Base-by-base conservation (phyloP, 2,888 invertebrate genomes). In the Yponomeuta plumbellus region DNA sequence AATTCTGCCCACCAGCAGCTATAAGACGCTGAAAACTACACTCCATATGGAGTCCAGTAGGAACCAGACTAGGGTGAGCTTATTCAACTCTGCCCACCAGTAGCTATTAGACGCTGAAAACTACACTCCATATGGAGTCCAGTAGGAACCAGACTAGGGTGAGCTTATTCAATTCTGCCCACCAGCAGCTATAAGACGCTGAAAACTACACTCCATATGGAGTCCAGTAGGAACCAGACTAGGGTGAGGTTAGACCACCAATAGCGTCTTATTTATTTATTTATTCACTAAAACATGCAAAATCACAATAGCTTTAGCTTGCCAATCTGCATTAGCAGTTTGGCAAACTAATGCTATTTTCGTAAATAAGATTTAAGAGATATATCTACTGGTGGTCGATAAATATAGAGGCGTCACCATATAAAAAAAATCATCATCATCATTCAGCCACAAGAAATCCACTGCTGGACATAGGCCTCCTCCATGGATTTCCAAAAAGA, bases 1-100 rank as follows among this genome's bases (percentile, higher is more conserved):
- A 5, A 95, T 97, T 39, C 85, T 97, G 21, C 96, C 96, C 0
- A 91, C 93, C 1, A 91, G 94, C 59, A 91, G 95, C 68, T 93
- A 94, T 69, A 94, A 95, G 73, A 94, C 94, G 0, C 85, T 97
- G 44, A 93, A 93, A 73, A 93, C 90, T 0, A 83, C 91, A 0
- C 72, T 92, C 0, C 87, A 91, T 57, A 86, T 91, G 86, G 91
- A 90, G 64, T 80, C 84, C 0, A 71, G 73, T 4, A 85, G 80
- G 70, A 75, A 81, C 65, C 80, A 79, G 64, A 83, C 84, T 67
- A 78, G 74, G 0, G 39, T 39, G 11, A 39, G 39, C 5, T 11
- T 39, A 39, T n/a, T n/a, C 94, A 5, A 95, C 97, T 39, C 85
- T 97, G 21, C 96, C 96, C 0, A 91, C 93, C 1, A 91, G 94